phyloP scores from a whole-genome alignment of 1,140 invertebrate genomes.

The Melanaphis sacchari region DNA sequence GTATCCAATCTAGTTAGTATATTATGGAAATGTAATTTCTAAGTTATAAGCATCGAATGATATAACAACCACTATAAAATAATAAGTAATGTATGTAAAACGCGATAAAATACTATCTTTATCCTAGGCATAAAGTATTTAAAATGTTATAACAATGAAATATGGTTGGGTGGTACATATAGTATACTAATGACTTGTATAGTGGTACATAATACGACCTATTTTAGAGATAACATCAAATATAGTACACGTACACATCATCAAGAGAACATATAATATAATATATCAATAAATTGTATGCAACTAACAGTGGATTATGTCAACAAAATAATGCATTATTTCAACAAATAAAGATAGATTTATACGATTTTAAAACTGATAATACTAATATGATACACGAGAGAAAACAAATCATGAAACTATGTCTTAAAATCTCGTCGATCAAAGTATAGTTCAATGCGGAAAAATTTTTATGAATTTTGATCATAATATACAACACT shows the following conservation, averaged over 20 bases:
- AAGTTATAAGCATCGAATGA: neutral
- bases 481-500: neutral
- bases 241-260: neutral
- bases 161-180: neutral
- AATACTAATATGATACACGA: neutral
- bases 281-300: neutral
- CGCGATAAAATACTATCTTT: neutral
- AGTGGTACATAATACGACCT: neutral
- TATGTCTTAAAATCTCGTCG: neutral
- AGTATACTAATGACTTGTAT: neutral
- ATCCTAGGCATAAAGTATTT: neutral
- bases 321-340: neutral
- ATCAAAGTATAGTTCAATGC: neutral
- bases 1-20: neutral
- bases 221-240: neutral
- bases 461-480: neutral
- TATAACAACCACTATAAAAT: neutral
- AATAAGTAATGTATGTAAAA: neutral
- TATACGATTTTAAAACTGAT: neutral
- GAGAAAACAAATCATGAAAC: neutral
- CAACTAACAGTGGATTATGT: neutral
- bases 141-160: conserved; percentile 8
- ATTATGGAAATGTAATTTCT: neutral
- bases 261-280: neutral
- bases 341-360: neutral